Evolutionary conservation across 2,888 invertebrate species (phyloP).

Genomic region (Hedychridium roseum): DNA sequence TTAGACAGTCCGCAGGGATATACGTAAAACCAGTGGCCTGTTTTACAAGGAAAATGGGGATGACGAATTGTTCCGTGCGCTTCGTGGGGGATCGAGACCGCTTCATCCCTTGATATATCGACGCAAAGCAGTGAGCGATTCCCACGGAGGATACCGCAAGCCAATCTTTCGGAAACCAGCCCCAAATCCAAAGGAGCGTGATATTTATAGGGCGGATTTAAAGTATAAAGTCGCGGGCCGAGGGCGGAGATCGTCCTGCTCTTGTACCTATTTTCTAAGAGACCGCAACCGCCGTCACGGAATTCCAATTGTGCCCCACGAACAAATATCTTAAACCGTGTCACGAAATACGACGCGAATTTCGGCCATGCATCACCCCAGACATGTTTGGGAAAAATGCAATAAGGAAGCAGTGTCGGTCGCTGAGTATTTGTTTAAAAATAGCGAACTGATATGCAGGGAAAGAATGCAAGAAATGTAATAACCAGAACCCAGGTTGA

Average conservation of each 20-base stretch:
- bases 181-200: conserved; percentile 62
- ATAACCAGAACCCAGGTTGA: too few species aligned
- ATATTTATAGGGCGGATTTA: conserved; percentile 65
- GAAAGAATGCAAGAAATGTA: too few species aligned
- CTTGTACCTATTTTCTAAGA: conserved; percentile 56
- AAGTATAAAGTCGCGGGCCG: conserved; percentile 60
- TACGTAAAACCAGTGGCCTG: conserved; percentile 48
- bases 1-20: conserved; percentile 27
- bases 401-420: neutral
- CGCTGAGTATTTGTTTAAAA: neutral
- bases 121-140: conserved; percentile 50
- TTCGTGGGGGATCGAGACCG: conserved; percentile 42
- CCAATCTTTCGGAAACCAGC: conserved; percentile 64
- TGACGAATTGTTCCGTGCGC: conserved; percentile 51
- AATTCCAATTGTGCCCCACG: conserved; percentile 34
- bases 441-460: too few species aligned
- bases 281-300: conserved; percentile 31
- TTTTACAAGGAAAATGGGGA: conserved; percentile 49
- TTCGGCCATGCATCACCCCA: neutral
- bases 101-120: conserved; percentile 61
- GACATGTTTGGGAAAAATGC: neutral
- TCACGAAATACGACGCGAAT: conserved; percentile 25
- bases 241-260: conserved; percentile 38
- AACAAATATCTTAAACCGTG: conserved; percentile 21
- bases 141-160: conserved; percentile 62